Evolutionary conservation across 2,888 invertebrate species (phyloP), one percentile per base, ranked within the genome.

Genomic region (Lacanobia oleracea): DNA sequence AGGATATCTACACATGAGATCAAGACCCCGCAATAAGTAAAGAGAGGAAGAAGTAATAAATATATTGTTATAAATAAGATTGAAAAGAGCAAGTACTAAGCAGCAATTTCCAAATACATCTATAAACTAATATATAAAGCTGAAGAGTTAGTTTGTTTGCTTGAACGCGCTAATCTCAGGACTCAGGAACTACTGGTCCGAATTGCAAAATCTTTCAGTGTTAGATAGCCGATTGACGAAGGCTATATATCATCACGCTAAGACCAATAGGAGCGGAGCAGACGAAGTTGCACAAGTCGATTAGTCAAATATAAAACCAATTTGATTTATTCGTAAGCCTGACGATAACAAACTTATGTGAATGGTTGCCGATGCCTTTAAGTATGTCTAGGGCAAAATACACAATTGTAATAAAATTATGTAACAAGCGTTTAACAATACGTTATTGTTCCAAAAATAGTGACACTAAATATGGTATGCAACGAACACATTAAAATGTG

Each of bases 371-470:
- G 6, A 40, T 33, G 2, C 1, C 18, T 21, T 53, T 40, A 79
- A 51, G 73, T 80, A 68, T 80, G 81, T 82, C 76, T 67, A 70
- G 68, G 75, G 59, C 78, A 68, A 76, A 77, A 54, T 69, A 73
- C 66, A 78, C 60, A 53, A 63, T 73, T 66, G 63, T 66, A 33
- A 60, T 78, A 59, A 64, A 56, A 48, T 84, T 70, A 82, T 75
- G 74, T 85, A 80, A 80, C 54, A 60, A n/a, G 23, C 59, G 50
- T 66, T 67, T 69, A 64, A 80, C 79, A 80, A 80, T 80, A 66
- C 53, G 27, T 62, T 82, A 80, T 80, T 80, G 83, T 80, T 80
- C 79, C 74, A n/a, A 82, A 82, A 73, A 80, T 64, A 74, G 79
- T 56, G 5, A 43, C 66, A 45, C n/a, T 45, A 1, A 62, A 43